Conservation (phyloP, 2,888 invertebrate species). For the Drosophila testacea region DNA sequence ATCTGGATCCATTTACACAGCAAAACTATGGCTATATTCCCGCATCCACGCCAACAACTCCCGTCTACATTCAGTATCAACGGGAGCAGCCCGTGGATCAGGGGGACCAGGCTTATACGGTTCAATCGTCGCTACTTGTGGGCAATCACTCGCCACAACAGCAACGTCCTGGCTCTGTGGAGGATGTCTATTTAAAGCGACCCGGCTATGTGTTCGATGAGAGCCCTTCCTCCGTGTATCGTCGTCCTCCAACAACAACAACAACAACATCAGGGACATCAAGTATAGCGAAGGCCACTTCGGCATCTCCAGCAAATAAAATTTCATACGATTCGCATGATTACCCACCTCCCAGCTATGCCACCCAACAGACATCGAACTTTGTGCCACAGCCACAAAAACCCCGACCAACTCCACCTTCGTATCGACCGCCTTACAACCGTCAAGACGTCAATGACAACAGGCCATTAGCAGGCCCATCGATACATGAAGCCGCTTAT, state of each 20-base stretch:
- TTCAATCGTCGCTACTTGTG: conserved; percentile 79
- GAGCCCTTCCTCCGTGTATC: conserved; percentile 55
- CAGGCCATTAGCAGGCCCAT: conserved; percentile 56
- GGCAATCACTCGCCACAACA: conserved; percentile 53
- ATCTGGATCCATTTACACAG: conserved; percentile 80
- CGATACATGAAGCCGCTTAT: conserved; percentile 47
- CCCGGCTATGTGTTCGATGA: conserved; percentile 82
- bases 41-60: conserved; percentile 51
- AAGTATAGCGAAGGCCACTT: conserved; percentile 10
- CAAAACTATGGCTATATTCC: conserved; percentile 72
- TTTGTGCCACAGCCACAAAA: conserved; percentile 58
- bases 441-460: conserved; percentile 71
- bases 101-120: conserved; percentile 78
- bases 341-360: conserved; percentile 83
- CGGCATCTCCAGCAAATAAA: conserved; percentile 54
- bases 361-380: conserved; percentile 71
- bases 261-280: conserved; percentile 39
- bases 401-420: conserved; percentile 11
- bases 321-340: conserved; percentile 84
- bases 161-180: conserved; percentile 29
- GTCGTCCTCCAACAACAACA: conserved; percentile 56
- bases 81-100: conserved; percentile 53
- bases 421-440: conserved; percentile 59
- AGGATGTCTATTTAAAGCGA: conserved; percentile 67
- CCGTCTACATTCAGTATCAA: conserved; percentile 56